A percentile compares a stretch with the other conserved stretches of the same genome.
Conservation (phyloP, 2,113 vertebrate genomes). For the Motacilla tschutschensis region DNA sequence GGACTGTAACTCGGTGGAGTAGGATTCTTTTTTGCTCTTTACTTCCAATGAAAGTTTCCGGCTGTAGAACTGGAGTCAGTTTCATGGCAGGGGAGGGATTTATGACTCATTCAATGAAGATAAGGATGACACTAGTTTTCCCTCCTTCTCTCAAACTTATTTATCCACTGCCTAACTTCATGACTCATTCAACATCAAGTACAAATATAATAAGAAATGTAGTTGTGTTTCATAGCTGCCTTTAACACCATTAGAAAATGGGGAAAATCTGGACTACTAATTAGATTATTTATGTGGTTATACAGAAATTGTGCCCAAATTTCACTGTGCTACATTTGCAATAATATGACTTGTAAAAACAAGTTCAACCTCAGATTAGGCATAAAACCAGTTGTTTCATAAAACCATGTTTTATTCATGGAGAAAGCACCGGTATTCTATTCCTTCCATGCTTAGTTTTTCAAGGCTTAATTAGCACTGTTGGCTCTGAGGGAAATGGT, state of each 20-base stretch:
- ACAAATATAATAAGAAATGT: constrained; percentile 40
- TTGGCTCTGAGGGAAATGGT: not conserved
- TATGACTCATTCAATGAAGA: constrained; percentile 50
- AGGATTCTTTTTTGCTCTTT: not conserved
- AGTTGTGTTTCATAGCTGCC: not conserved
- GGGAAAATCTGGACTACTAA: not conserved
- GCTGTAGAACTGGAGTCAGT: not conserved
- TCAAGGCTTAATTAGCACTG: not conserved
- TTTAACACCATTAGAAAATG: not conserved
- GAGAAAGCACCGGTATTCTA: not conserved
- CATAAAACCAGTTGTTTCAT: not conserved
- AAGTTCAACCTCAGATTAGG: not conserved
- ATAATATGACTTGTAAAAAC: not conserved
- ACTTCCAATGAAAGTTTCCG: not conserved
- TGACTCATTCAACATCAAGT: constrained; percentile 60
- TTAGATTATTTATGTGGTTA: not conserved
- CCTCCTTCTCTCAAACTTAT: constrained; percentile 6
- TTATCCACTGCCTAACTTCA: constrained; percentile 20
- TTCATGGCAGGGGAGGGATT: not conserved
- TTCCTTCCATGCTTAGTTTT: not conserved
- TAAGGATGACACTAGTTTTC: constrained; percentile 17
- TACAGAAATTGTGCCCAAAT: not conserved
- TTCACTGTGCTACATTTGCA: not conserved
- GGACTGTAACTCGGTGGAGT: not conserved
- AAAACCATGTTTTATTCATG: not conserved